Evolutionary conservation across 2,113 vertebrate genomes (phyloP).

Genomic region (Danio rerio): GRCz12tu NC_133176.1:54503001-54503500

Average conservation of each 20-base stretch:
- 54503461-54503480: no score
- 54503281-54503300: conserved; percentile 55
- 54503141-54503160: conserved; percentile 32
- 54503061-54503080: conserved; percentile 73
- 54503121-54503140: conserved; percentile 70
- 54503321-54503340: not conserved
- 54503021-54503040: conserved; percentile 48
- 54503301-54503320: conserved; percentile 2
- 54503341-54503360: not conserved
- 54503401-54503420: not conserved
- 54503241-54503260: conserved; percentile 40
- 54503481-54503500: no score
- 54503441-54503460: no score
- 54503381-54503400: not conserved
- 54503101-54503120: conserved; percentile 63
- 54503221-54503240: conserved; percentile 49
- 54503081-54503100: conserved; percentile 77
- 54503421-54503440: no score
- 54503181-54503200: conserved; percentile 44
- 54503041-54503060: conserved; percentile 71
- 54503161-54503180: conserved; percentile 60
- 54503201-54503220: conserved; percentile 23
- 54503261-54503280: conserved; percentile 55
- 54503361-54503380: not conserved
- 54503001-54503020: conserved; percentile 65